Percentiles rank a stretch among this genome's conserved stretches.
phyloP scores from a whole-genome alignment of 2,797 vertebrate species.

The Moxostoma hubbsi region DNA sequence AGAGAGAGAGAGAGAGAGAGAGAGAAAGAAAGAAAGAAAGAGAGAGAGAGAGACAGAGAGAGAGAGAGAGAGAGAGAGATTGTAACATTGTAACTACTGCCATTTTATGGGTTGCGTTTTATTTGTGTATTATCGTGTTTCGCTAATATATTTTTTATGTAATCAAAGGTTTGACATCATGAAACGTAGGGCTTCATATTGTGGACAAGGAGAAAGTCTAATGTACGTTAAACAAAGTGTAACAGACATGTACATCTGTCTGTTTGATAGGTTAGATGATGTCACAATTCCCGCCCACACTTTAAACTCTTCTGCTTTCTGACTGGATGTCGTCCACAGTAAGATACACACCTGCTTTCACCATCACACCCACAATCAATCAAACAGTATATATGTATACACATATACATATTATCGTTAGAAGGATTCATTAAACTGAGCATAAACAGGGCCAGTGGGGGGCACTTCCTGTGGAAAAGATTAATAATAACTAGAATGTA shows the following conservation, averaged over 20 bases:
- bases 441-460: too few species aligned
- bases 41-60: too few species aligned
- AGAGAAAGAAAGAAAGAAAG: too few species aligned
- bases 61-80: too few species aligned
- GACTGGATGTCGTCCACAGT: conserved; percentile 14
- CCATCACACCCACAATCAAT: conserved; percentile 28
- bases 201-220: neutral
- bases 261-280: conserved; percentile 42
- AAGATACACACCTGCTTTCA: conserved; percentile 35
- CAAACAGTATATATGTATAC: too few species aligned
- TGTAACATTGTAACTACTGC: neutral
- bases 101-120: neutral
- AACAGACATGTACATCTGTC: conserved; percentile 86
- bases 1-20: too few species aligned
- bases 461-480: too few species aligned
- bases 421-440: too few species aligned
- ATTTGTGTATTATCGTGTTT: neutral
- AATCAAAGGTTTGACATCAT: neutral
- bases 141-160: neutral
- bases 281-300: conserved; percentile 15
- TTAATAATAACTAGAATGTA: too few species aligned
- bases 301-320: conserved; percentile 1
- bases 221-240: conserved; percentile 16
- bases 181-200: neutral
- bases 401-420: too few species aligned